These are phyloP conservation scores for Brachionus koreanus DNA, from an alignment of 1,140 invertebrate species.

Conservation along the genomic window DNA sequence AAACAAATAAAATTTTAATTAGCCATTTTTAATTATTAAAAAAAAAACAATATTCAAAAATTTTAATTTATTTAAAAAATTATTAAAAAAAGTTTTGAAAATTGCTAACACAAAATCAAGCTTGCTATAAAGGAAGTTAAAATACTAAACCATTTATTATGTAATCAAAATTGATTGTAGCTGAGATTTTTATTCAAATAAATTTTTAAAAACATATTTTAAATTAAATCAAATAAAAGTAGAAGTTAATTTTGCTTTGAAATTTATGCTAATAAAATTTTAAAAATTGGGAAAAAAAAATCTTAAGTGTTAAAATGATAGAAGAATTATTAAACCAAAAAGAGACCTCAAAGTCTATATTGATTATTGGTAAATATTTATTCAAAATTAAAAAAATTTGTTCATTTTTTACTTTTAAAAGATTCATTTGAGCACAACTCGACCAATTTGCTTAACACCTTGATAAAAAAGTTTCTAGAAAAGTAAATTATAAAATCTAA, in stretches of 20 bases:
- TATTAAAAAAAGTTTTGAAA: no score
- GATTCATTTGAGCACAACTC: constrained; percentile 4
- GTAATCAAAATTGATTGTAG: not conserved
- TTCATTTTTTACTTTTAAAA: not conserved
- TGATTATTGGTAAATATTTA: not conserved
- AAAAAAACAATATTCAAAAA: no score
- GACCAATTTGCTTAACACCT: not conserved
- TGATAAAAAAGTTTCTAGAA: not conserved
- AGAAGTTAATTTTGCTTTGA: not conserved
- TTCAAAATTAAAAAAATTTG: not conserved
- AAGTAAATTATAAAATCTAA: not conserved
- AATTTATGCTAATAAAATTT: not conserved
- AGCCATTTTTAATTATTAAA: not conserved
- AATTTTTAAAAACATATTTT: not conserved
- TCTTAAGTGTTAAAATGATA: not conserved
- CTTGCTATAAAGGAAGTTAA: no score
- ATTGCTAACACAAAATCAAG: no score
- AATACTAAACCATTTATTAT: no score
- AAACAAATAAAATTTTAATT: no score
- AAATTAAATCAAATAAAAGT: not conserved
- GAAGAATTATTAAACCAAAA: constrained; percentile 20
- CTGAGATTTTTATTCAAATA: not conserved
- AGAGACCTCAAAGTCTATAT: constrained; percentile 17
- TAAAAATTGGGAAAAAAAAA: not conserved
- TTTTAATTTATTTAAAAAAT: no score